Percentiles rank a stretch among this genome's conserved stretches.
phyloP scores from a whole-genome alignment of 2,888 invertebrate genomes.

The Drosophila formosana region DNA sequence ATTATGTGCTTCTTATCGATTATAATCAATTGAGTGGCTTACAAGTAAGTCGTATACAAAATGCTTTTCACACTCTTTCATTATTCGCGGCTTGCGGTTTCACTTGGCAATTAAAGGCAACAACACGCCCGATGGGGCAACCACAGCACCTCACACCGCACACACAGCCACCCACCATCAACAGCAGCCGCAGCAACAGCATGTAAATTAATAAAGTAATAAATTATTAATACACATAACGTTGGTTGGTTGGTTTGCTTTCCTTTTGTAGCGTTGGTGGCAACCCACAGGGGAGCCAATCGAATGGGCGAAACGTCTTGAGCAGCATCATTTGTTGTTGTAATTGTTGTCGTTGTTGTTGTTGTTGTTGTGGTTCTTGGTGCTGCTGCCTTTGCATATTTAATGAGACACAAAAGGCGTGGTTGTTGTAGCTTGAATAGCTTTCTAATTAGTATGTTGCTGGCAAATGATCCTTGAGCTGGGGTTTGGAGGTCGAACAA shows the following conservation, averaged over 20 bases:
- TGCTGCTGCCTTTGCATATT: slow-evolving; percentile 31
- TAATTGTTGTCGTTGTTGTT: too few relatives aligned
- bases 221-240: slow-evolving; percentile 70
- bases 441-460: slow-evolving; percentile 74
- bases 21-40: slow-evolving; percentile 47
- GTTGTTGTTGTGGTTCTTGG: too few relatives aligned
- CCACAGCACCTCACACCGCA: slow-evolving; percentile 9
- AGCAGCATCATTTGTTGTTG: background rate
- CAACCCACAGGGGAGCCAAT: slow-evolving; percentile 48
- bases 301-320: slow-evolving; percentile 33
- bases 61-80: slow-evolving; percentile 20
- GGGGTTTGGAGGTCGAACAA: slow-evolving; percentile 45
- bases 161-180: background rate
- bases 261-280: slow-evolving; percentile 29
- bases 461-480: slow-evolving; percentile 69
- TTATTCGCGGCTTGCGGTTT: slow-evolving; percentile 22
- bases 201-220: slow-evolving; percentile 74
- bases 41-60: slow-evolving; percentile 21
- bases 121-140: slow-evolving; percentile 9
- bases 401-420: slow-evolving; percentile 50
- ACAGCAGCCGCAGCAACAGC: slow-evolving; percentile 17
- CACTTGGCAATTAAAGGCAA: slow-evolving; percentile 38
- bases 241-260: slow-evolving; percentile 15
- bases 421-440: slow-evolving; percentile 52
- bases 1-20: slow-evolving; percentile 48